Percentiles rank a stretch among this genome's conserved stretches.
Conservation (phyloP, 1,140 invertebrate genomes). For the Octopus sinensis region DNA sequence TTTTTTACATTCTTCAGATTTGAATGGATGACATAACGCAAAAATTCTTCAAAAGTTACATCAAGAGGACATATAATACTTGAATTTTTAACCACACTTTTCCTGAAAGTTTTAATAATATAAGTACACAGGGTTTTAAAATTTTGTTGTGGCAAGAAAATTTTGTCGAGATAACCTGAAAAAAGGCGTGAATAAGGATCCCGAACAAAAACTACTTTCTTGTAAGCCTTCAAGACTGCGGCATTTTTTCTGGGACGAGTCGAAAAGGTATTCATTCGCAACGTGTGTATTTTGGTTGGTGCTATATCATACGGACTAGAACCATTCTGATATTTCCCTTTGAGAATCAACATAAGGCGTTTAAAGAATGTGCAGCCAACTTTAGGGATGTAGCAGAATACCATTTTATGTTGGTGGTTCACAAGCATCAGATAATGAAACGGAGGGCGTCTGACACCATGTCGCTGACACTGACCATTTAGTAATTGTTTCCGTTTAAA, state of each 20-base stretch:
- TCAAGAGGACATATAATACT: not conserved
- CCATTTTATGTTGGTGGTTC: too few relatives aligned
- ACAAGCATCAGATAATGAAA: too few relatives aligned
- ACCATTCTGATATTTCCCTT: not conserved
- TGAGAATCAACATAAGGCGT: not conserved
- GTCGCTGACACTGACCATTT: too few relatives aligned
- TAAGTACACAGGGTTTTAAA: not conserved
- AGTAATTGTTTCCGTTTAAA: too few relatives aligned
- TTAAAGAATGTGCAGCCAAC: slow-evolving; percentile 7
- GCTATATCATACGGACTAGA: not conserved
- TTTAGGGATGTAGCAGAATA: not conserved
- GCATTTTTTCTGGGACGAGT: not conserved
- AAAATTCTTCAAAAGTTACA: slow-evolving; percentile 23
- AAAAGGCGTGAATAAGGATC: slow-evolving; percentile 22
- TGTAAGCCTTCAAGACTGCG: not conserved
- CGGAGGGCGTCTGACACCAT: too few relatives aligned
- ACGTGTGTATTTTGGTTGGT: not conserved
- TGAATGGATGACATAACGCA: slow-evolving; percentile 12
- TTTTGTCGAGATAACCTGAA: slow-evolving; percentile 27
- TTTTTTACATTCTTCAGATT: not conserved
- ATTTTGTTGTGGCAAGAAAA: slow-evolving; percentile 16
- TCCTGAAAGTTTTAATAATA: slow-evolving; percentile 14
- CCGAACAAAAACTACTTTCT: slow-evolving; percentile 21
- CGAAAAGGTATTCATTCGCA: not conserved
- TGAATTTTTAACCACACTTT: not conserved